Percentiles rank a stretch among this genome's conserved stretches.
These are phyloP conservation scores for Drosophila pseudoobscura DNA, from an alignment of 1,140 invertebrate genomes.

Conservation along the genomic window DNA sequence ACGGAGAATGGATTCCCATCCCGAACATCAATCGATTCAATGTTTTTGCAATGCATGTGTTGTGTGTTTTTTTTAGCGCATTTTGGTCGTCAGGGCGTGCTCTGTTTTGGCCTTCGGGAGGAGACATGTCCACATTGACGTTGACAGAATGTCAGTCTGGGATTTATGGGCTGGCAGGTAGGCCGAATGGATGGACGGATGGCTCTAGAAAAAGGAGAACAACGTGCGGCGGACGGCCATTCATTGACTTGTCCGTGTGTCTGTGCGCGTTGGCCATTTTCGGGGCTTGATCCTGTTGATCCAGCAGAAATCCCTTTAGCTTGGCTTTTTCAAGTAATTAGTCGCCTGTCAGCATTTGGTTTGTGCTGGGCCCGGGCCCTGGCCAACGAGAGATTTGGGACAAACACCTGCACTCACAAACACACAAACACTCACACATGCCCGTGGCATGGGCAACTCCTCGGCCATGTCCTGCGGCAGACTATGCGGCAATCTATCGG, in stretches of 20 bases:
- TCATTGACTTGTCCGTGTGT: constrained; percentile 44
- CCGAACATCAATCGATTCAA: constrained; percentile 5
- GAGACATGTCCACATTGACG: constrained; percentile 34
- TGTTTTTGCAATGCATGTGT: constrained; percentile 18
- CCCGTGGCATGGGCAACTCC: not conserved
- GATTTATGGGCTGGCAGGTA: constrained; percentile 38
- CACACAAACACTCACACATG: too few species aligned
- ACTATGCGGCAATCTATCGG: constrained; percentile 35
- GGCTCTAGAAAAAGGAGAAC: constrained; percentile 24
- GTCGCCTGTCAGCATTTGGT: constrained; percentile 48
- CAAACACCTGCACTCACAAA: constrained; percentile 33
- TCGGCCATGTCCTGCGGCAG: constrained; percentile 28
- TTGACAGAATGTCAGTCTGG: constrained; percentile 41
- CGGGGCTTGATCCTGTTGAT: constrained; percentile 39
- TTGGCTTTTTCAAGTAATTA: constrained; percentile 37
- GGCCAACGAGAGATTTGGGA: constrained; percentile 15
- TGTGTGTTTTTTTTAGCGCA: constrained; percentile 10
- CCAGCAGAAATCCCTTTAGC: constrained; percentile 38
- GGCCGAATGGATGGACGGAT: not conserved
- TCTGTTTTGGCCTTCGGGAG: constrained; percentile 29
- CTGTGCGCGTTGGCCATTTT: constrained; percentile 29
- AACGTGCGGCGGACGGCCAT: constrained; percentile 31
- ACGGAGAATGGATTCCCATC: too few species aligned
- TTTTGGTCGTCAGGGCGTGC: constrained; percentile 23
- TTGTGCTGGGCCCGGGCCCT: constrained; percentile 10